These are phyloP conservation scores for Drosophila melanica DNA, from an alignment of 1,140 invertebrate genomes.

Conservation along the genomic window DNA sequence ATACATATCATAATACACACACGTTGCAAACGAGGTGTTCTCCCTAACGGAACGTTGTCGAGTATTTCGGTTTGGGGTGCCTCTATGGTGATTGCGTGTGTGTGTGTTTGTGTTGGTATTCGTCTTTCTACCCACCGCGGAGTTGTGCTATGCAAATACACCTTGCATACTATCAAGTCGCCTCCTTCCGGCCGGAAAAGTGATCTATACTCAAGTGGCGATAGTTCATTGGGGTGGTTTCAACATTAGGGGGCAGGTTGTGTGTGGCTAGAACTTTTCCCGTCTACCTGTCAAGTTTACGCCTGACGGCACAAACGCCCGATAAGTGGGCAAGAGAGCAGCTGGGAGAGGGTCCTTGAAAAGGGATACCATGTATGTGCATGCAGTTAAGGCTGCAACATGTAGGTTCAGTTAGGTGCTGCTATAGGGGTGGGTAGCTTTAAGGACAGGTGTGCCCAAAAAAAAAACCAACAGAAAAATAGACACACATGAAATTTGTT, in stretches of 20 bases:
- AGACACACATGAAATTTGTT: slow-evolving; percentile 59
- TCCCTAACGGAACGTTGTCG: slow-evolving; percentile 63
- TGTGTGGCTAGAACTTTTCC: slow-evolving; percentile 55
- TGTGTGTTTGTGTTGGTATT: slow-evolving; percentile 58
- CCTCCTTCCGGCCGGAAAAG: slow-evolving; percentile 70
- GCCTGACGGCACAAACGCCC: slow-evolving; percentile 64
- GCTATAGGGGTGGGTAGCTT: slow-evolving; percentile 65
- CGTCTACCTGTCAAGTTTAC: slow-evolving; percentile 77
- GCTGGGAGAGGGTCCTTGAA: slow-evolving; percentile 68
- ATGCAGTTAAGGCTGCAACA: slow-evolving; percentile 53
- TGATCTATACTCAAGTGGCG: slow-evolving; percentile 57
- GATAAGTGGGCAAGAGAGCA: slow-evolving; percentile 58
- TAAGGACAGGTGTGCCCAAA: slow-evolving; percentile 56
- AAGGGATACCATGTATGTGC: slow-evolving; percentile 44
- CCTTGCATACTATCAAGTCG: slow-evolving; percentile 58
- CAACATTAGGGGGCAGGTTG: slow-evolving; percentile 9
- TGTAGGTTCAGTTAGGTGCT: slow-evolving; percentile 25
- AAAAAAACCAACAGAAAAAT: slow-evolving; percentile 7
- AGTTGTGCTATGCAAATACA: slow-evolving; percentile 74
- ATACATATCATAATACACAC: slow-evolving; percentile 6
- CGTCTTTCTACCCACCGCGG: slow-evolving; percentile 41
- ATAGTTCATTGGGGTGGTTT: slow-evolving; percentile 48
- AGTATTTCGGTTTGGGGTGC: slow-evolving; percentile 31
- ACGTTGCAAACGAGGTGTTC: slow-evolving; percentile 25
- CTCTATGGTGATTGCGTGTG: not conserved